These are phyloP conservation scores for Leucania comma DNA, from an alignment of 2,888 invertebrate species.

Conservation along the genomic window DNA sequence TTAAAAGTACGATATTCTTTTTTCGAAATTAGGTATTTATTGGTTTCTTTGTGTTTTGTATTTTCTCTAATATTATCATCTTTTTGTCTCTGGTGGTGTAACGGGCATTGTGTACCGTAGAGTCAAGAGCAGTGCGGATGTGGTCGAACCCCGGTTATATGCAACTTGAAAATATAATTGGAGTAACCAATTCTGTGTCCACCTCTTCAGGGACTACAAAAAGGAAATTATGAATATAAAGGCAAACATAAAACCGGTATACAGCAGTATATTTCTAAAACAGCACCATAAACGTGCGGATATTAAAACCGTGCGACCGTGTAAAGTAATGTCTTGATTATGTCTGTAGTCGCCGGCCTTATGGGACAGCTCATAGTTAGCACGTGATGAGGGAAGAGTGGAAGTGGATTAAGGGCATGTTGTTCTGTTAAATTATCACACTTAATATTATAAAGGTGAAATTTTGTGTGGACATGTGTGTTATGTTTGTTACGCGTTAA, in stretches of 20 bases:
- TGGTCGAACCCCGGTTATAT: too few relatives aligned
- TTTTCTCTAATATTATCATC: too few relatives aligned
- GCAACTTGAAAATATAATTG: neutral
- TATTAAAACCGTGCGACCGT: conserved; percentile 37
- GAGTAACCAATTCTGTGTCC: neutral
- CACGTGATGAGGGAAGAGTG: conserved; percentile 10
- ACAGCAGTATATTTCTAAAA: conserved; percentile 28
- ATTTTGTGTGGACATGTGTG: too few relatives aligned
- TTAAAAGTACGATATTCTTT: too few relatives aligned
- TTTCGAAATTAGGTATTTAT: too few relatives aligned
- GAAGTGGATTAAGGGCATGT: neutral
- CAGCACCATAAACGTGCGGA: conserved; percentile 21
- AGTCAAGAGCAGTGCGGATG: too few relatives aligned
- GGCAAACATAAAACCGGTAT: conserved; percentile 14
- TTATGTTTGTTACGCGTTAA: too few relatives aligned
- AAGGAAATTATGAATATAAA: neutral
- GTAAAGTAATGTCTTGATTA: conserved; percentile 38
- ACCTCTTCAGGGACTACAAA: neutral
- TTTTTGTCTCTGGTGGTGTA: too few relatives aligned
- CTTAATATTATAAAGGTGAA: too few relatives aligned
- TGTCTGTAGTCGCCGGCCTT: neutral
- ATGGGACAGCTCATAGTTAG: conserved; percentile 3
- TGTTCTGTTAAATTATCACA: neutral
- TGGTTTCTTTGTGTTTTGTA: too few relatives aligned
- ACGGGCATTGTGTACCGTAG: too few relatives aligned